phyloP scores from a whole-genome alignment of 2,113 vertebrate genomes.

The Athene cunicularia region DNA sequence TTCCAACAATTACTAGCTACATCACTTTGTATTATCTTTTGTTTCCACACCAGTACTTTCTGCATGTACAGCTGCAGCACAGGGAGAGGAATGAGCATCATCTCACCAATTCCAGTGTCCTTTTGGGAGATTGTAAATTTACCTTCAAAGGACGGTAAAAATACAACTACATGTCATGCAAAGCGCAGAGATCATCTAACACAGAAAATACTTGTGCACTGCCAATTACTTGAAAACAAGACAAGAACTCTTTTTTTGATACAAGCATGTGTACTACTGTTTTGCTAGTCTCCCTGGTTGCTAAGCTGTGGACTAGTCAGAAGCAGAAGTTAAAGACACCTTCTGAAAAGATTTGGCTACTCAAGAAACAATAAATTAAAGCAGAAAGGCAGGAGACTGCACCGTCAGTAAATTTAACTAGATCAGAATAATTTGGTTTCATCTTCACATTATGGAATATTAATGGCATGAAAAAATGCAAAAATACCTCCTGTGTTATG shows the following conservation, averaged over 20 bases:
- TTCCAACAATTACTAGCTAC: background rate
- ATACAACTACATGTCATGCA: fast-evolving
- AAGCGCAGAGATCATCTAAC: background rate
- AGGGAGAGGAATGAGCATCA: background rate
- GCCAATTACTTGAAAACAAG: background rate
- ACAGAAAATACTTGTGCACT: fast-evolving
- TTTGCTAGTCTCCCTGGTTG: background rate
- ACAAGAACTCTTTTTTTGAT: background rate
- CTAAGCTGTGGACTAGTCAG: background rate
- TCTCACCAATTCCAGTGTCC: fast-evolving
- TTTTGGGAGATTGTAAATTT: background rate
- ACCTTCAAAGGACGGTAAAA: background rate
- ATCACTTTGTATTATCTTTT: background rate
- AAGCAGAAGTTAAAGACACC: background rate
- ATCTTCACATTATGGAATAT: background rate
- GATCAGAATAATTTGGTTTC: background rate
- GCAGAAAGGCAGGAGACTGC: background rate
- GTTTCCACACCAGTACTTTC: background rate
- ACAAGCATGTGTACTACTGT: background rate
- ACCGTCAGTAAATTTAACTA: background rate
- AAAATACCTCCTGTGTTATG: background rate
- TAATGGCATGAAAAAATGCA: background rate
- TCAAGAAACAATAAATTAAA: background rate
- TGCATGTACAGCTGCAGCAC: background rate
- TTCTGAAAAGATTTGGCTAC: background rate